Conservation (phyloP, 2,797 vertebrate genomes). For the Allobates femoralis region DNA sequence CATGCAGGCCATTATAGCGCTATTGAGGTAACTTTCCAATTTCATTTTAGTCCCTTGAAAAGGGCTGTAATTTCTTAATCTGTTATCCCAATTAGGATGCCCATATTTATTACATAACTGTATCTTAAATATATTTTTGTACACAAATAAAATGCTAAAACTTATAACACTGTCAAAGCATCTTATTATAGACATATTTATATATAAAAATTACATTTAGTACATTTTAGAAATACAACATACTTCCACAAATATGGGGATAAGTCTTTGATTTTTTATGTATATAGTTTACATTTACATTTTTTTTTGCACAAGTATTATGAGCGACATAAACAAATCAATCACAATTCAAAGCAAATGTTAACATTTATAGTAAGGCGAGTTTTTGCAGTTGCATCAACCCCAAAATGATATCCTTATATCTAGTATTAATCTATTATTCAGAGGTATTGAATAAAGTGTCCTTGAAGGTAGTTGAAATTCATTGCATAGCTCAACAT, state of each 20-base stretch:
- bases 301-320: not conserved
- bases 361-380: not conserved
- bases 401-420: conserved; percentile 7
- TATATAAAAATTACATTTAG: no score
- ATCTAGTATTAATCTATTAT: conserved; percentile 65
- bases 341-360: not conserved
- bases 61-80: no score
- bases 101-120: no score
- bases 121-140: no score
- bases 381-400: not conserved
- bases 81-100: no score
- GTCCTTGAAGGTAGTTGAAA: conserved; percentile 73
- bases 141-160: no score
- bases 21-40: no score
- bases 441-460: conserved; percentile 71
- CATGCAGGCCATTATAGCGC: no score
- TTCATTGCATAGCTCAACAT: conserved; percentile 65
- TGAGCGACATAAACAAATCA: conserved; percentile 11
- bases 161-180: no score
- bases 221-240: not conserved
- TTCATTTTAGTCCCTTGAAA: no score
- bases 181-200: no score
- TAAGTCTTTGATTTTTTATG: not conserved
- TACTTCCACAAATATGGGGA: not conserved
- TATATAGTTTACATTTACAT: not conserved